These are phyloP conservation scores for Tethya wilhelma DNA, from an alignment of 37 sponge, comb jelly and placozoan genomes.

Conservation along the genomic window DNA sequence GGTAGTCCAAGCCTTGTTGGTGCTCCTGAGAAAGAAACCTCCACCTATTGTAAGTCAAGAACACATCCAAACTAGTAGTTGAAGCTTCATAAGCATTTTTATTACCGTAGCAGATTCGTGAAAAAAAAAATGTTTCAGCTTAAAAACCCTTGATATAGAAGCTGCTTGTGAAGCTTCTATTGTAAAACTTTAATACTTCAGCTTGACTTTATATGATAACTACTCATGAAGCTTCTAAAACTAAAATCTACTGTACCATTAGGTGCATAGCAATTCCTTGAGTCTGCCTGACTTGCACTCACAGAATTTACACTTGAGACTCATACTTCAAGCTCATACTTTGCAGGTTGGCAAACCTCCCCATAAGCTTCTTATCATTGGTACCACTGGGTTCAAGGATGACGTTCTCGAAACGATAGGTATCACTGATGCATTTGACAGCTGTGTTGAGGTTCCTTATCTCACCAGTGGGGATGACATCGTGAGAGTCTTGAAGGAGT, in stretches of 20 bases:
- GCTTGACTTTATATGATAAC: no score
- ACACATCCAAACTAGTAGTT: background rate
- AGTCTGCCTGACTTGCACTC: background rate
- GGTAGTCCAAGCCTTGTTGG: constrained; percentile 83
- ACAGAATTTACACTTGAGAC: background rate
- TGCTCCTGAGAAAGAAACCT: constrained; percentile 76
- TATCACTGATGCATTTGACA: constrained; percentile 56
- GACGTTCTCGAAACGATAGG: constrained; percentile 56
- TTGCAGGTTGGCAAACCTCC: constrained; percentile 9
- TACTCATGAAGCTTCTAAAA: no score
- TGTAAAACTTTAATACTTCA: no score
- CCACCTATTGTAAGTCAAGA: constrained; percentile 56
- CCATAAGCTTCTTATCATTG: constrained; percentile 81
- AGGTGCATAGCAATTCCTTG: no score
- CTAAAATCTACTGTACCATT: no score
- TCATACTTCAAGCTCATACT: background rate
- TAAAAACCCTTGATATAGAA: no score
- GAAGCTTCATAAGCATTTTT: no score
- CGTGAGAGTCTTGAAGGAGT: constrained; percentile 46
- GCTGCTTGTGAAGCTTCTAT: no score
- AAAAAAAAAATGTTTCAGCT: no score
- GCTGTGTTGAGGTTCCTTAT: constrained; percentile 45
- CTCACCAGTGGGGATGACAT: constrained; percentile 62
- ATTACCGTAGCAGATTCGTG: no score
- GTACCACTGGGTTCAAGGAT: constrained; percentile 65